Evolutionary conservation across 92 coral and sea anemone species (phyloP).

Genomic region (Umimayanthus kanabou): DNA sequence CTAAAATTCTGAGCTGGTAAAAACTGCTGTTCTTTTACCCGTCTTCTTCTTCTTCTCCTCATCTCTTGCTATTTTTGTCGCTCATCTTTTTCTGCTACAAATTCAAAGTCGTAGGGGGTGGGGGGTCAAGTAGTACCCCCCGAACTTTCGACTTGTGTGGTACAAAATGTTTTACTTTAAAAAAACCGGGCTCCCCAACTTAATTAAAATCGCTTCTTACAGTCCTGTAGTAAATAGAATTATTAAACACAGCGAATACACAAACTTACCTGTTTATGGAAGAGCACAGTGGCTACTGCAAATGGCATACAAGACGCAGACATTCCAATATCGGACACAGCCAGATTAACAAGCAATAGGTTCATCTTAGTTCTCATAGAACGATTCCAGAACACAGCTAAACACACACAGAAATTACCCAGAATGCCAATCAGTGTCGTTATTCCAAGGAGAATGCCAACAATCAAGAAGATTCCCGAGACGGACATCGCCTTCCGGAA

Average conservation of each 20-base stretch:
- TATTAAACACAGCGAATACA: background rate
- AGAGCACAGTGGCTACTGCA: slow-evolving; percentile 89
- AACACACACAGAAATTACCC: slow-evolving; percentile 87
- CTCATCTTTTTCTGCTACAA: too few species aligned
- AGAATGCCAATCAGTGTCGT: slow-evolving; percentile 89
- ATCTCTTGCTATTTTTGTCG: too few species aligned
- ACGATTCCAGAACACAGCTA: slow-evolving; percentile 93
- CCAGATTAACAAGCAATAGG: slow-evolving; percentile 79
- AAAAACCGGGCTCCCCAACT: too few species aligned
- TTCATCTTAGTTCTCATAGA: slow-evolving; percentile 84
- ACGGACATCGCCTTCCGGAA: slow-evolving; percentile 46
- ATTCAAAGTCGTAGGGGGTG: too few species aligned
- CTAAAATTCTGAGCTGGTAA: too few species aligned
- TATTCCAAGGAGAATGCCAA: slow-evolving; percentile 85
- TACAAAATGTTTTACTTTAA: too few species aligned
- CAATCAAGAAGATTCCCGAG: slow-evolving; percentile 64
- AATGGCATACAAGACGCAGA: slow-evolving; percentile 98
- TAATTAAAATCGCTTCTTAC: too few species aligned
- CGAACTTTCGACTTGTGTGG: too few species aligned
- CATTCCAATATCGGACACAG: slow-evolving; percentile 95
- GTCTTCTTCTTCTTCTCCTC: too few species aligned
- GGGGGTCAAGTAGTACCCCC: too few species aligned
- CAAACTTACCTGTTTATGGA: slow-evolving; percentile 52
- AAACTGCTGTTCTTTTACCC: too few species aligned
- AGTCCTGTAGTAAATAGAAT: background rate